Conservation (phyloP, 2,113 vertebrate species). For the Delphinapterus leucas region DNA sequence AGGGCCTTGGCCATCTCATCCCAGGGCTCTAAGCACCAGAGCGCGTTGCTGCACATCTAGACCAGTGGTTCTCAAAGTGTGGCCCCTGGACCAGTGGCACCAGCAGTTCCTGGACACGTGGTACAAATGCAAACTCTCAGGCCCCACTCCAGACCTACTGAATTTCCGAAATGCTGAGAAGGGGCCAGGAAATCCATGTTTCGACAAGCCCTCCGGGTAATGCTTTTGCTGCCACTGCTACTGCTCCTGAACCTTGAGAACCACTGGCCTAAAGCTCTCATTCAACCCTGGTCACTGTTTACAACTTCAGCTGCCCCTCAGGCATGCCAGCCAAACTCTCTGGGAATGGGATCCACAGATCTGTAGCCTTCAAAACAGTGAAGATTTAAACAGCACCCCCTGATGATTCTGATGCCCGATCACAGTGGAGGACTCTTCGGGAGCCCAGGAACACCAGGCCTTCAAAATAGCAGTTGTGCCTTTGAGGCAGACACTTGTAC, state of each 20-base stretch:
- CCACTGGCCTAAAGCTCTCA: not conserved
- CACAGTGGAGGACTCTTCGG: not conserved
- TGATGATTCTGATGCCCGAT: not conserved
- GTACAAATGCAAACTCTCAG: not conserved
- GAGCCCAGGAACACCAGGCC: not conserved
- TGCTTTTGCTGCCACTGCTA: fast-evolving
- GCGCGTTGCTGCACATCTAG: not conserved
- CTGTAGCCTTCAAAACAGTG: not conserved
- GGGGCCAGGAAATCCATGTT: fast-evolving
- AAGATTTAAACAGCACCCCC: not conserved
- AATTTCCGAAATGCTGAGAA: not conserved
- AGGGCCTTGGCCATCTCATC: fast-evolving
- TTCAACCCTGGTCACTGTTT: not conserved
- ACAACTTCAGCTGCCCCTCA: not conserved
- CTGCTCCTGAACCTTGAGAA: not conserved
- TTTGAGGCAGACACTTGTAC: not conserved
- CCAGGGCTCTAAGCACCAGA: not conserved
- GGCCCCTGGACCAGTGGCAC: not conserved
- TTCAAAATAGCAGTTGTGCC: not conserved
- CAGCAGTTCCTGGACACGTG: fast-evolving
- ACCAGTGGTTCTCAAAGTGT: not conserved
- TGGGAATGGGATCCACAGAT: not conserved
- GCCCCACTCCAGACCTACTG: not conserved
- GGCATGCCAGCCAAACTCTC: not conserved
- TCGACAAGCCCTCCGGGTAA: not conserved